phyloP scores from a whole-genome alignment of 23 tunicate genomes.

The Phallusia fumigata region DNA sequence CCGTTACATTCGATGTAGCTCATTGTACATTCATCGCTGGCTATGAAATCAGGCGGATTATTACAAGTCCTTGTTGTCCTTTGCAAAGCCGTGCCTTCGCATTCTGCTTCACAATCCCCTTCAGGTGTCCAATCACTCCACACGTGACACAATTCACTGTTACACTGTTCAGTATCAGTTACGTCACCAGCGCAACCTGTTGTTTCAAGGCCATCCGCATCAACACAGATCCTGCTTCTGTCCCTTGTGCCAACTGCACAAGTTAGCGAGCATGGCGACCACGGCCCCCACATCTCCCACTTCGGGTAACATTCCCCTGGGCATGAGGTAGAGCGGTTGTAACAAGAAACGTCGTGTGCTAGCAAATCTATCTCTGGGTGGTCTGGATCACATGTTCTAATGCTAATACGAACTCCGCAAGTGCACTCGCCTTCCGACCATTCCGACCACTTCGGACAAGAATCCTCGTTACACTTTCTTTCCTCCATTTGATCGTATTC shows the following conservation, averaged over 20 bases:
- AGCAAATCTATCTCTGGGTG: not conserved
- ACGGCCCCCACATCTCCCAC: constrained; percentile 27
- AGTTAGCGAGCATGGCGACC: constrained; percentile 30
- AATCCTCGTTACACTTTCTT: constrained; percentile 17
- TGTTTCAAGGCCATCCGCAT: constrained; percentile 15
- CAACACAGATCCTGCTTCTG: constrained; percentile 12
- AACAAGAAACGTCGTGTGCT: not conserved
- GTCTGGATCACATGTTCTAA: not conserved
- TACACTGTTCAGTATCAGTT: constrained; percentile 18
- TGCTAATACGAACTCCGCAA: not conserved
- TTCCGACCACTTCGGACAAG: constrained; percentile 31
- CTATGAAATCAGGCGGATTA: not conserved
- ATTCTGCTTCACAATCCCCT: constrained; percentile 27
- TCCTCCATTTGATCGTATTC: constrained; percentile 13
- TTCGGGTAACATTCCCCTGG: constrained; percentile 18
- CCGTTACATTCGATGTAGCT: constrained; percentile 4
- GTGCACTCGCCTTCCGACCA: constrained; percentile 11
- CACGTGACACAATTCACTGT: constrained; percentile 19
- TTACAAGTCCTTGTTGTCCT: constrained; percentile 3
- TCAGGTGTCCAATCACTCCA: constrained; percentile 32
- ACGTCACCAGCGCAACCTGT: not conserved
- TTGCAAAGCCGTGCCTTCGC: constrained; percentile 10
- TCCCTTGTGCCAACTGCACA: constrained; percentile 14
- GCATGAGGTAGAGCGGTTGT: not conserved
- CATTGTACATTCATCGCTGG: not conserved